A percentile compares a stretch with the other conserved stretches of the same genome.
Evolutionary conservation across 2,113 vertebrate genomes (phyloP).

Genomic region (Scalopus aquaticus): DNA sequence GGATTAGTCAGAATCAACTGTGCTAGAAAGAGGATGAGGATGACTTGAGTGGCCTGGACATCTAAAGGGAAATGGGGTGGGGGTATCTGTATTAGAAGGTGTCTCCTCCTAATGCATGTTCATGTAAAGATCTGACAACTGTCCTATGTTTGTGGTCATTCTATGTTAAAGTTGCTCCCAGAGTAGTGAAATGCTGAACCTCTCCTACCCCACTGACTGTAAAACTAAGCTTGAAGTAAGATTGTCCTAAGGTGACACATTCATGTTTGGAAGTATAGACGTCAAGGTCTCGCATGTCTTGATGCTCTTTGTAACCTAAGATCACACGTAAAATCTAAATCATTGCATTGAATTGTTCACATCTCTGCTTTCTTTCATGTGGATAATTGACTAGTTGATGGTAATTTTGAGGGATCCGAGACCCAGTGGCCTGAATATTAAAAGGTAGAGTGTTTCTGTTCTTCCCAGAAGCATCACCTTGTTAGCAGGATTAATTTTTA

Average conservation of each 20-base stretch:
- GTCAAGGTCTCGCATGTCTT: neutral
- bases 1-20: neutral
- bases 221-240: neutral
- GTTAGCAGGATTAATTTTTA: slow-evolving; percentile 55
- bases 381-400: neutral
- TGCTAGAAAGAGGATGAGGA: neutral
- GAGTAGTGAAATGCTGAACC: neutral
- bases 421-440: neutral
- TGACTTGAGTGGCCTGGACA: neutral
- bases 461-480: neutral
- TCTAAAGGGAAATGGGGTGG: neutral
- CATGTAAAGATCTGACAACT: neutral
- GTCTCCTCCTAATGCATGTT: neutral
- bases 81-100: neutral
- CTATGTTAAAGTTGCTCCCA: neutral
- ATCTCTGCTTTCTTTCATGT: neutral
- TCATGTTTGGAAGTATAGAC: neutral
- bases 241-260: neutral
- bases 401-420: neutral
- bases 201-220: neutral
- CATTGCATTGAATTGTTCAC: neutral
- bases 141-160: neutral
- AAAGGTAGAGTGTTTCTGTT: neutral
- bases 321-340: neutral
- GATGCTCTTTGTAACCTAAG: neutral